Conservation (phyloP, 2,888 invertebrate species). For the Oscheius onirici region DNA sequence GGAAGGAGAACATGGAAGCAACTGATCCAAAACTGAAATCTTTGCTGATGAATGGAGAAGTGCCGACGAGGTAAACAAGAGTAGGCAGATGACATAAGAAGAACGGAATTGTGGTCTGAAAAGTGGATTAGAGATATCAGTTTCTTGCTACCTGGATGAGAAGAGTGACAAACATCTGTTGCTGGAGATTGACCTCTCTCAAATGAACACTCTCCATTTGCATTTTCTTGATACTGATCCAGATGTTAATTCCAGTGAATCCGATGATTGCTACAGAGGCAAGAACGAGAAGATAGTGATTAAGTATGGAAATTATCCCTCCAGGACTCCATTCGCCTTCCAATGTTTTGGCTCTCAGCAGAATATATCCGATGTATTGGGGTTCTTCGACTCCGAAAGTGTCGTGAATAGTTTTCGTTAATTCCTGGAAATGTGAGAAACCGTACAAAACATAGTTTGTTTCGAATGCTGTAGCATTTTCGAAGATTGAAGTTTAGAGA, state of each 20-base stretch:
- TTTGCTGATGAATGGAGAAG: constrained; percentile 10
- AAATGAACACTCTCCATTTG: constrained; percentile 11
- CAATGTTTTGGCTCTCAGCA: constrained; percentile 8
- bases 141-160: constrained; percentile 17
- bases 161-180: constrained; percentile 22
- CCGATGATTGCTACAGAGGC: constrained; percentile 2
- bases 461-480: too few species aligned
- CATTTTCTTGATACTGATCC: constrained; percentile 10
- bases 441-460: too few species aligned
- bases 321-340: constrained; percentile 17
- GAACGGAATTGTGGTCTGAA: constrained; percentile 15
- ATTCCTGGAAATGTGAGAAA: not conserved
- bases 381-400: constrained; percentile 12
- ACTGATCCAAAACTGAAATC: constrained; percentile 12
- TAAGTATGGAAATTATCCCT: constrained; percentile 24
- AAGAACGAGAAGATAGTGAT: constrained; percentile 15
- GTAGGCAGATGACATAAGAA: constrained; percentile 19
- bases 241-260: constrained; percentile 12
- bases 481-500: too few species aligned
- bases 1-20: constrained; percentile 21
- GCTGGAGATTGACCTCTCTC: constrained; percentile 16
- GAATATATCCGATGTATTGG: constrained; percentile 7
- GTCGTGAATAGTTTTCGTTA: not conserved
- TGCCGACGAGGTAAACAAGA: constrained; percentile 10
- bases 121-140: not conserved